Conservation (phyloP, 2,797 vertebrate species). For the Okamejei kenojei region DNA sequence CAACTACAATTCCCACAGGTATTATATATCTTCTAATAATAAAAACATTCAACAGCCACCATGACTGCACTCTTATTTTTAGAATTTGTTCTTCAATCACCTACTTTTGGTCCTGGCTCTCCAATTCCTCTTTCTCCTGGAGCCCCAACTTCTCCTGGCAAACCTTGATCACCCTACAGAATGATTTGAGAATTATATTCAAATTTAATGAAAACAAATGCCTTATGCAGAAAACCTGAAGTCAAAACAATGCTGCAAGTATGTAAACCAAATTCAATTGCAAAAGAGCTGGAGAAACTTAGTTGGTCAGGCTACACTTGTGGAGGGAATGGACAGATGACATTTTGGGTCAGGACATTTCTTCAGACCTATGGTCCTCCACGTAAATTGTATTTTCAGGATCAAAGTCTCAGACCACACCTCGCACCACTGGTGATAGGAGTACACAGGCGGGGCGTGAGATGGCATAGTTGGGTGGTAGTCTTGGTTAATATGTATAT, state of each 20-base stretch:
- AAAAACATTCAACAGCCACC: neutral
- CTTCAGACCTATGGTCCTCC: no score
- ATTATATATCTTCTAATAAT: neutral
- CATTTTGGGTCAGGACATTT: no score
- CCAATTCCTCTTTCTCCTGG: slow-evolving; percentile 70
- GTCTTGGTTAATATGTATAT: neutral
- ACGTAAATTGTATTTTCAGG: neutral
- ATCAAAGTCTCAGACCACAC: neutral
- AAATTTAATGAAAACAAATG: neutral
- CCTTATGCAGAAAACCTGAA: neutral
- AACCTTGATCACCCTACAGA: slow-evolving; percentile 70
- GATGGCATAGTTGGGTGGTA: no score
- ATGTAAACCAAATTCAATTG: neutral
- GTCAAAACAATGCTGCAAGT: neutral
- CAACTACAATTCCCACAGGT: neutral
- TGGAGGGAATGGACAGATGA: no score
- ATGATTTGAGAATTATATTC: neutral
- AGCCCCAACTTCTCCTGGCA: slow-evolving; percentile 73
- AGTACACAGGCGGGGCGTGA: neutral
- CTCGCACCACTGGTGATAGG: neutral
- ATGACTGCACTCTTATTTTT: neutral
- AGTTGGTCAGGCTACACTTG: no score
- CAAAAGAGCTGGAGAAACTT: no score
- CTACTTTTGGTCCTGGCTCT: slow-evolving; percentile 74
- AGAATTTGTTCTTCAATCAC: neutral